Conservation (phyloP, 2,797 vertebrate genomes). For the Poecilia gillii region DNA sequence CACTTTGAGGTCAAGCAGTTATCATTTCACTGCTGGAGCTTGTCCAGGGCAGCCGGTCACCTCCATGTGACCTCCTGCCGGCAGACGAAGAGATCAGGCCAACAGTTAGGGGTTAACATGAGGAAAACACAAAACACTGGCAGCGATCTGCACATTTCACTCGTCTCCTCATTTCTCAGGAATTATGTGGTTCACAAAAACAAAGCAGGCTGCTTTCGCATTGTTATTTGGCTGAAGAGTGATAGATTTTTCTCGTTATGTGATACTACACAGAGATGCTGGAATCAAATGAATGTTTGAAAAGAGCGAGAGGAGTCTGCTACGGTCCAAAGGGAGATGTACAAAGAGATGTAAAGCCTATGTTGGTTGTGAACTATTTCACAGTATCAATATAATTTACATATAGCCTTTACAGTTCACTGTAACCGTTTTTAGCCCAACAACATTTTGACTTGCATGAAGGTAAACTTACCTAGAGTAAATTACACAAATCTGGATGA, state of each 20-base stretch:
- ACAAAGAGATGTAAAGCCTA: conserved; percentile 52
- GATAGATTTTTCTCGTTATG: conserved; percentile 43
- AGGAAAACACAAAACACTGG: conserved; percentile 30
- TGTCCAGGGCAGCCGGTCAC: conserved; percentile 39
- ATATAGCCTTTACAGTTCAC: neutral
- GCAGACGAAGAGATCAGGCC: conserved; percentile 35
- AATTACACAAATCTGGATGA: neutral
- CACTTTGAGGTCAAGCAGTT: conserved; percentile 50
- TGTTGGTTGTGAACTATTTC: conserved; percentile 41
- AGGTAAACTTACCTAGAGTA: neutral
- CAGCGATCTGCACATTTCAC: conserved; percentile 11
- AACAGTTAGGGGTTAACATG: conserved; percentile 10
- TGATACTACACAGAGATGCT: conserved; percentile 33
- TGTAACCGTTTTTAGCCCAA: conserved; percentile 13
- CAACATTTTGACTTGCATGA: neutral
- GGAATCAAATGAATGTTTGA: conserved; percentile 5
- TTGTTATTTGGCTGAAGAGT: neutral
- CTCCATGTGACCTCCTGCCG: conserved; percentile 58
- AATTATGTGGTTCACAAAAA: conserved; percentile 17
- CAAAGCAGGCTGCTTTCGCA: neutral
- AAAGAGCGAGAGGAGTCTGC: conserved; percentile 12
- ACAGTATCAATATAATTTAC: conserved; percentile 46
- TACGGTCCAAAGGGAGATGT: conserved; percentile 23
- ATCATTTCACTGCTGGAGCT: conserved; percentile 40
- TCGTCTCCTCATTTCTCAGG: conserved; percentile 4